Percentiles rank a stretch among this genome's conserved stretches.
Evolutionary conservation across 2,888 invertebrate species (phyloP).

Genomic region (Nomada fucata): DNA sequence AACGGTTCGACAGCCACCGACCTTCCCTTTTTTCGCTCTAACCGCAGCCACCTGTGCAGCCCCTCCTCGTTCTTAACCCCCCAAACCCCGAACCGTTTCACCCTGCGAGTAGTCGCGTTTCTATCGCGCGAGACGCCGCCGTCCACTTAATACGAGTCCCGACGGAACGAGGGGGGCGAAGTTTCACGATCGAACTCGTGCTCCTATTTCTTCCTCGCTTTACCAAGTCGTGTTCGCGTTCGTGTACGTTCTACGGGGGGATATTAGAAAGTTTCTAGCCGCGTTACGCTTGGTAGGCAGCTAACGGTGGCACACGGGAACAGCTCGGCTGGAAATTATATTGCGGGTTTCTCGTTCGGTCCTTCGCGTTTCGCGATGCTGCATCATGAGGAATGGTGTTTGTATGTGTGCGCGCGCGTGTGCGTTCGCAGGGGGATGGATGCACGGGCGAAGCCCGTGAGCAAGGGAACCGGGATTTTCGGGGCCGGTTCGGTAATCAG

Average conservation of each 20-base stretch:
- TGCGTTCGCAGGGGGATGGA: no score
- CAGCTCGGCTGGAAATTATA: constrained; percentile 56
- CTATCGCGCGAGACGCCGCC: constrained; percentile 9
- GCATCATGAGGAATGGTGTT: not conserved
- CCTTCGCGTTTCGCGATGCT: not conserved
- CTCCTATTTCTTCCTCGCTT: constrained; percentile 6
- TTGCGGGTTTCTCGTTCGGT: constrained; percentile 21
- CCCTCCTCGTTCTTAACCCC: not conserved
- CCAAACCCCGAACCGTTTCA: not conserved
- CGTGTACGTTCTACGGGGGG: constrained; percentile 8
- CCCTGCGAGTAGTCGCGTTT: not conserved
- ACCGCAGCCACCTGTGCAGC: not conserved
- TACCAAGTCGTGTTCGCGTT: not conserved
- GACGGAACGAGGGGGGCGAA: constrained; percentile 22
- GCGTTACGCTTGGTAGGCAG: constrained; percentile 32
- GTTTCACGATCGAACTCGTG: constrained; percentile 43
- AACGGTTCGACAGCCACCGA: constrained; percentile 43
- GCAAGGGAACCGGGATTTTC: constrained; percentile 12
- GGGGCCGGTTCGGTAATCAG: constrained; percentile 31
- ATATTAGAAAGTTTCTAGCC: constrained; percentile 53
- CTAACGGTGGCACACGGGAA: constrained; percentile 27
- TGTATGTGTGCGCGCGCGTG: not conserved
- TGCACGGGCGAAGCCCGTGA: not conserved
- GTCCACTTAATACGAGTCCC: constrained; percentile 44
- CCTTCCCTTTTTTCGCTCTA: not conserved